A percentile compares a stretch with the other conserved stretches of the same genome.
phyloP scores from a whole-genome alignment of 35 echinoderm and acorn worm species.

The Hemicentrotus pulcherrimus region DNA sequence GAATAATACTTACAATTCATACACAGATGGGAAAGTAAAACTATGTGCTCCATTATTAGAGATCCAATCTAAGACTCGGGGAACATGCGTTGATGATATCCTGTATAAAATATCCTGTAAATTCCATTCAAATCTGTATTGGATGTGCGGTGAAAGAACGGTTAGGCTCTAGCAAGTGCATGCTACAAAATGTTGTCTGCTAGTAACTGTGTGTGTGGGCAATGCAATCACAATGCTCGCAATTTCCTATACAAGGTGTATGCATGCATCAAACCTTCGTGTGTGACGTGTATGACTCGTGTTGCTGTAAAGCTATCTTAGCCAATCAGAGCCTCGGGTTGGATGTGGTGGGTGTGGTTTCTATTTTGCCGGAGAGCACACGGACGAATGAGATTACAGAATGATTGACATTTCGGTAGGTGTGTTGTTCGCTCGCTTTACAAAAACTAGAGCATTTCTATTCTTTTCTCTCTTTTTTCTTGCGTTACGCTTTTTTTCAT shows the following conservation, averaged over 20 bases:
- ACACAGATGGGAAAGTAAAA: neutral
- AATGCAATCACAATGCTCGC: neutral
- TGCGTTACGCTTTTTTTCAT: neutral
- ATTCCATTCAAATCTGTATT: neutral
- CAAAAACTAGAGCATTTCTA: neutral
- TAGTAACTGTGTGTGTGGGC: neutral
- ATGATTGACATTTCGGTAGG: slow-evolving; percentile 21
- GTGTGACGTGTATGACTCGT: slow-evolving; percentile 12
- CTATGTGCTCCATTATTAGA: neutral
- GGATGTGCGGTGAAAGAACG: neutral
- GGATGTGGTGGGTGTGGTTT: slow-evolving; percentile 23
- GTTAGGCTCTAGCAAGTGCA: neutral
- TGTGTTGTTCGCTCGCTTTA: neutral
- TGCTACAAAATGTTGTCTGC: neutral
- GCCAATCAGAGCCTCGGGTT: neutral
- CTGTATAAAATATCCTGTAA: slow-evolving; percentile 19
- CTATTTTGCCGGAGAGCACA: neutral
- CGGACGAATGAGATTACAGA: slow-evolving; percentile 19
- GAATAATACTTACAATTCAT: neutral
- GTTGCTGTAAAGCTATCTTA: slow-evolving; percentile 13
- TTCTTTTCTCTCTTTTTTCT: neutral
- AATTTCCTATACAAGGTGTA: neutral
- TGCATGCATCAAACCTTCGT: neutral
- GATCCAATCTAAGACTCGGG: neutral
- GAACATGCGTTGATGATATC: neutral